A percentile compares a stretch with the other conserved stretches of the same genome.
Evolutionary conservation across 2,113 vertebrate species (phyloP).

Genomic region (Sturnus vulgaris): DNA sequence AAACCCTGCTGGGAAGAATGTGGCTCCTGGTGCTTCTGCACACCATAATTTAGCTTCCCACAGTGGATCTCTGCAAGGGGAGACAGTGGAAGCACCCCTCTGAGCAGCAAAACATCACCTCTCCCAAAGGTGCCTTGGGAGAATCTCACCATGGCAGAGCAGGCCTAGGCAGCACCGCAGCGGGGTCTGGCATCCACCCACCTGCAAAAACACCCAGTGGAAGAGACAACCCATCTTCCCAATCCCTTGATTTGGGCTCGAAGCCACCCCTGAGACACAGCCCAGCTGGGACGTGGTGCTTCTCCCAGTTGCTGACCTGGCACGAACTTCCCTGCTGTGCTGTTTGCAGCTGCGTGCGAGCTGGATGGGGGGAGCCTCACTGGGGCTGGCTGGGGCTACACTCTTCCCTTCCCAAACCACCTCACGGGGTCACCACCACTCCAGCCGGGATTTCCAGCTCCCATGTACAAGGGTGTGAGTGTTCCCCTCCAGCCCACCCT

Average conservation of each 20-base stretch:
- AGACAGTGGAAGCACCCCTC: neutral
- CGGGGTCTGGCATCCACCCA: neutral
- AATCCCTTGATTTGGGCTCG: fast-evolving
- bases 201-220: neutral
- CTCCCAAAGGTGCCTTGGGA: neutral
- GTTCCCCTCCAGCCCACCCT: fast-evolving
- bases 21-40: neutral
- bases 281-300: neutral
- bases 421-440: fast-evolving
- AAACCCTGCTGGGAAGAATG: neutral
- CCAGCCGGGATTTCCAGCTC: neutral
- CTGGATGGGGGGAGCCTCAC: neutral
- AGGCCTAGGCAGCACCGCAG: neutral
- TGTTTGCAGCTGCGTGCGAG: neutral
- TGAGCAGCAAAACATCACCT: neutral
- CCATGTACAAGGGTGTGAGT: fast-evolving
- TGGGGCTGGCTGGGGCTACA: neutral
- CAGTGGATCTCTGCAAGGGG: neutral
- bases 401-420: neutral
- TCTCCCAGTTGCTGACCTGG: fast-evolving
- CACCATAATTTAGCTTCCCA: neutral
- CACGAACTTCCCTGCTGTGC: neutral
- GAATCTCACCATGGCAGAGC: neutral
- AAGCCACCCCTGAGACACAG: neutral
- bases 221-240: neutral